Evolutionary conservation across 2,113 vertebrate species (phyloP).

Genomic region (Coryphaenoides rupestris): DNA sequence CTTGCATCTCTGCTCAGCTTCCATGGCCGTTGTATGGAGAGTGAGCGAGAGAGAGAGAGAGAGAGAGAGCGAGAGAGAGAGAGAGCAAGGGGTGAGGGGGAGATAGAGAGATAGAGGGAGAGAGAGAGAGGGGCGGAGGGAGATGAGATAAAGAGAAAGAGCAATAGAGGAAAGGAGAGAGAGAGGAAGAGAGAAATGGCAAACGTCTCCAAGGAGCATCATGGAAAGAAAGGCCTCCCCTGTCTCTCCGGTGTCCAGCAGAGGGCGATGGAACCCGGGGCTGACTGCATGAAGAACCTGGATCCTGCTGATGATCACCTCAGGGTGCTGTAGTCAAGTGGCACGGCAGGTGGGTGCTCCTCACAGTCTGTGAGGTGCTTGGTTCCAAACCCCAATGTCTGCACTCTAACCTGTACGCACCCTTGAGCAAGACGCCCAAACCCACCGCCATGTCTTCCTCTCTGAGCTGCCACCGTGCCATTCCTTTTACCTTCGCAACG

Average conservation of each 20-base stretch:
- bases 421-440: too few species aligned
- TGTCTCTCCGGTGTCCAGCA: slow-evolving; percentile 2
- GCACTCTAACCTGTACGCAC: too few species aligned
- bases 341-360: background rate
- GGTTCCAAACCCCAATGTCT: too few species aligned
- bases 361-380: too few species aligned
- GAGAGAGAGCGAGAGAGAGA: background rate
- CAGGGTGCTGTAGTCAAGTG: background rate
- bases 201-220: background rate
- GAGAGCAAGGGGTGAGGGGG: too few species aligned
- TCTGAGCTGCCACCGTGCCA: too few species aligned
- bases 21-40: slow-evolving; percentile 9
- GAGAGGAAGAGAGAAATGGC: background rate
- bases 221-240: slow-evolving; percentile 36
- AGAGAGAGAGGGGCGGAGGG: background rate
- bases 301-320: background rate
- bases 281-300: too few species aligned
- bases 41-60: background rate
- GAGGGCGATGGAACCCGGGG: too few species aligned
- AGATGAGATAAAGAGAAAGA: too few species aligned
- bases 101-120: background rate
- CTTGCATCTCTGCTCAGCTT: slow-evolving; percentile 34
- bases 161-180: background rate
- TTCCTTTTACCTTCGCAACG: too few species aligned
- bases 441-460: too few species aligned